A percentile compares a stretch with the other conserved stretches of the same genome.
Conservation (phyloP, 2,113 vertebrate genomes). For the Tylochromis polylepis region DNA sequence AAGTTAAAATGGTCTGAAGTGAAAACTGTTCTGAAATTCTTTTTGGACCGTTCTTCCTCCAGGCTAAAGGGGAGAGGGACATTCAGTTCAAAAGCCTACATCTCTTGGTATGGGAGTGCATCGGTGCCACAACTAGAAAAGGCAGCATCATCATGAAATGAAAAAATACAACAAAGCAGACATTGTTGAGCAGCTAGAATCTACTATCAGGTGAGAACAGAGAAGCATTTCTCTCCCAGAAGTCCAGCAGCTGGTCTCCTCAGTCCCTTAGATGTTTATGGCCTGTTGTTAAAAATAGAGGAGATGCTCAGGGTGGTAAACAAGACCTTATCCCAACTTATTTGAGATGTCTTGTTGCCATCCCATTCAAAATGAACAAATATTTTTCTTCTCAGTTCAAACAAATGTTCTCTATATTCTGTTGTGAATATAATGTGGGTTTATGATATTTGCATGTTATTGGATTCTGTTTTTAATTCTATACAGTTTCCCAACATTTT, state of each 20-base stretch:
- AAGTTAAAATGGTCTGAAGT: too few relatives aligned
- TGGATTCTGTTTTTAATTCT: accelerated
- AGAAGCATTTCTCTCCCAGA: neutral
- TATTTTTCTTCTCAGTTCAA: neutral
- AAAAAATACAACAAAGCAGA: neutral
- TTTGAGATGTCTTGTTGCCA: neutral
- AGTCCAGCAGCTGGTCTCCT: neutral
- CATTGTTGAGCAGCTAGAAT: neutral
- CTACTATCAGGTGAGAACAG: neutral
- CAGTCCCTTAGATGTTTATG: neutral
- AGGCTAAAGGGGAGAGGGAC: too few relatives aligned
- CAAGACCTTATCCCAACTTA: neutral
- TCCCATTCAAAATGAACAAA: too few relatives aligned
- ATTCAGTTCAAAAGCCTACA: too few relatives aligned
- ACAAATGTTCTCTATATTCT: neutral
- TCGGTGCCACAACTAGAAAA: neutral
- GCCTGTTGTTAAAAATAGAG: neutral
- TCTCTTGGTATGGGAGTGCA: neutral
- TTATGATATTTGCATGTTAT: neutral
- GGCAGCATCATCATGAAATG: neutral
- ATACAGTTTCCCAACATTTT: neutral
- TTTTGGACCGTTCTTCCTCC: too few relatives aligned
- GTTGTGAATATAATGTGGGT: neutral
- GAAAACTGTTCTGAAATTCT: too few relatives aligned
- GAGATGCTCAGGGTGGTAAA: neutral